Evolutionary conservation across 1,140 invertebrate genomes (phyloP).

Genomic region (Drosophila nigromelanica): DNA sequence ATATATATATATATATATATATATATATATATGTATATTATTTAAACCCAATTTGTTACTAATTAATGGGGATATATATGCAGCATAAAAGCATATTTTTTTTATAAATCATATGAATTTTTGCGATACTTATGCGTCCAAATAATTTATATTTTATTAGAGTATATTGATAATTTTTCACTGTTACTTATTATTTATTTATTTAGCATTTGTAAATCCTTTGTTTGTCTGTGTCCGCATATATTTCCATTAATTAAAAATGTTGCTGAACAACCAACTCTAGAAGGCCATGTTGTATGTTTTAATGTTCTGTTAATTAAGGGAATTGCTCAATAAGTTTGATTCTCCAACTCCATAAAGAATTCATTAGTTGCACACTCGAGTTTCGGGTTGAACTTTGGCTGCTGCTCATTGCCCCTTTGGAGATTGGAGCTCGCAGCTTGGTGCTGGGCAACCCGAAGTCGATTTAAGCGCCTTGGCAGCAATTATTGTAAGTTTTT

Average conservation of each 20-base stretch:
- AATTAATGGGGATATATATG: too few species aligned
- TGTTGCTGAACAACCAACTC: not conserved
- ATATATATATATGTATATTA: too few species aligned
- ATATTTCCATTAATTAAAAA: not conserved
- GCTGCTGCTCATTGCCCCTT: slow-evolving; percentile 46
- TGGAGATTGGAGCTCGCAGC: not conserved
- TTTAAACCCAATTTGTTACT: too few species aligned
- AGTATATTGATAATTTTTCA: too few species aligned
- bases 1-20: too few species aligned
- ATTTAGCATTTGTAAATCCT: not conserved
- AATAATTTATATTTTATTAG: too few species aligned
- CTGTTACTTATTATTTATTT: not conserved
- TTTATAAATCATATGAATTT: too few species aligned
- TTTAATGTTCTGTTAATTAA: slow-evolving; percentile 36
- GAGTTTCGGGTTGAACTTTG: slow-evolving; percentile 54
- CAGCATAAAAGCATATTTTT: too few species aligned
- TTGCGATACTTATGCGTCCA: too few species aligned
- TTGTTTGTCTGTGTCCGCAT: not conserved
- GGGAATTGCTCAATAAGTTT: slow-evolving; percentile 38
- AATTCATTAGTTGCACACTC: slow-evolving; percentile 64
- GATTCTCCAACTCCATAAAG: slow-evolving; percentile 59
- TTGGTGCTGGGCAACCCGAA: slow-evolving; percentile 21
- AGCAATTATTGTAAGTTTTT: slow-evolving; percentile 78
- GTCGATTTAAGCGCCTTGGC: slow-evolving; percentile 46
- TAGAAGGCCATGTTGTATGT: slow-evolving; percentile 1